Conservation (phyloP, 2,113 vertebrate genomes). For the Spheniscus mendiculus region DNA sequence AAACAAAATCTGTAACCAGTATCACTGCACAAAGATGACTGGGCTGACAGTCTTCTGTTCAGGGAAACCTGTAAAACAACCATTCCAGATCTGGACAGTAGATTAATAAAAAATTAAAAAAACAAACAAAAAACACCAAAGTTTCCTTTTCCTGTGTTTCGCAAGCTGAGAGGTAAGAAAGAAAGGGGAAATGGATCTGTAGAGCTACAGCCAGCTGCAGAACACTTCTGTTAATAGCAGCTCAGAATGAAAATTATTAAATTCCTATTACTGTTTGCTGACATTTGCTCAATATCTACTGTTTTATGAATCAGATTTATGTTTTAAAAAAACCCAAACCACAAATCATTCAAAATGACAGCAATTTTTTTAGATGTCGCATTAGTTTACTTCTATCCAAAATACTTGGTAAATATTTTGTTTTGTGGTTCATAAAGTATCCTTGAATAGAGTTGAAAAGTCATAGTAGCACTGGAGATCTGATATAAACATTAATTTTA, state of each 20-base stretch:
- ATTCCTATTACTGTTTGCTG: background rate
- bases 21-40: background rate
- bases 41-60: background rate
- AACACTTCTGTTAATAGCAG: background rate
- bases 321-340: background rate
- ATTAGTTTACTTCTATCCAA: background rate
- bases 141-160: background rate
- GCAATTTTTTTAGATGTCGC: background rate
- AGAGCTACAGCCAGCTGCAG: background rate
- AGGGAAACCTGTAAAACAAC: background rate
- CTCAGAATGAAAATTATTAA: background rate
- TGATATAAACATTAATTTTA: background rate
- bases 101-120: background rate
- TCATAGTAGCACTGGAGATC: background rate
- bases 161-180: background rate
- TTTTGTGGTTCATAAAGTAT: background rate
- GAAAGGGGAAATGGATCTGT: background rate
- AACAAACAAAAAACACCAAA: background rate
- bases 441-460: background rate
- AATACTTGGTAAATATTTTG: background rate
- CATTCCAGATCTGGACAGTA: background rate
- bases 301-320: background rate
- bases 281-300: background rate
- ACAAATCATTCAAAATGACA: background rate
- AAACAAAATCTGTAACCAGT: background rate